phyloP scores from a whole-genome alignment of 2,888 invertebrate species.

The Isotomurus palustris region DNA sequence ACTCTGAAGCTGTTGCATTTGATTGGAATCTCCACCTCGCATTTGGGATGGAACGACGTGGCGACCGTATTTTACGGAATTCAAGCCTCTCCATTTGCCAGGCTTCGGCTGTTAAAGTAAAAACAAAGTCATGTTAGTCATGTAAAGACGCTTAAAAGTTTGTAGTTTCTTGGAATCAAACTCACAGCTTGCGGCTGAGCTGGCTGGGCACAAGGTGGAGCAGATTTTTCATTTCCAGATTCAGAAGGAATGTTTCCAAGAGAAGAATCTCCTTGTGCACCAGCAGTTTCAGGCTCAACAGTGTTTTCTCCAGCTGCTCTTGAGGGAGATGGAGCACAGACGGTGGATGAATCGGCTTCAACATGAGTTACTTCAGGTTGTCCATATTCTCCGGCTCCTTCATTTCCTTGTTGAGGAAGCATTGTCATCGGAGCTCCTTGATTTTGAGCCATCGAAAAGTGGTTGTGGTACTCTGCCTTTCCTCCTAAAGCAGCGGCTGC shows the following conservation, averaged over 20 bases:
- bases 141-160: no score
- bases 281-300: neutral
- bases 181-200: neutral
- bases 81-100: neutral
- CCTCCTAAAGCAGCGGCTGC: constrained; percentile 26
- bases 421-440: neutral
- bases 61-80: constrained; percentile 15
- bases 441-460: no score
- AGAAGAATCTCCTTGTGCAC: neutral
- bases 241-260: neutral
- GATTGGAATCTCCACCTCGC: neutral
- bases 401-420: neutral
- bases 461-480: constrained; percentile 19
- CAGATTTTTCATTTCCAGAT: neutral
- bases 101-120: neutral
- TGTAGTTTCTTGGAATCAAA: no score
- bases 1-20: neutral
- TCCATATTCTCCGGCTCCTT: constrained; percentile 15
- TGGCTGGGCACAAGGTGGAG: neutral
- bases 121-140: no score
- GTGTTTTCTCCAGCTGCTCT: constrained; percentile 5
- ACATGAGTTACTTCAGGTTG: neutral
- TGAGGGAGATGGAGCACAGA: neutral
- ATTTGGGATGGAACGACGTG: constrained; percentile 17
- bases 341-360: neutral